A percentile compares a stretch with the other conserved stretches of the same genome.
phyloP scores from a whole-genome alignment of 2,113 vertebrate genomes.

The Myrmecobius fasciatus region DNA sequence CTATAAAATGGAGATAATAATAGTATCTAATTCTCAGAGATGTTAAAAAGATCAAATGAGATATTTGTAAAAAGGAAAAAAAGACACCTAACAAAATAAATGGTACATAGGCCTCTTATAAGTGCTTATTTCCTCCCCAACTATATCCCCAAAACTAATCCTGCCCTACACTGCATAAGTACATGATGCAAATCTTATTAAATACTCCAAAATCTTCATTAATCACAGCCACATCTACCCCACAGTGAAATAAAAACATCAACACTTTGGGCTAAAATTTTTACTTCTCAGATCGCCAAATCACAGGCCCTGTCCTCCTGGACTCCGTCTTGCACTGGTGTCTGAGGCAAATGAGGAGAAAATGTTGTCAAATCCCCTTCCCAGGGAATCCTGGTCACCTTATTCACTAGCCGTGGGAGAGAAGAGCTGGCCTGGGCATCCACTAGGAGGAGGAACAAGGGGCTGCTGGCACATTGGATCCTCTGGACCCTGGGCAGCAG shows the following conservation, averaged over 20 bases:
- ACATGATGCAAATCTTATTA: neutral
- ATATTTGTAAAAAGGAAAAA: neutral
- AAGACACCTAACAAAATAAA: neutral
- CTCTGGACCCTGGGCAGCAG: fast-evolving
- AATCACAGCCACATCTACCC: neutral
- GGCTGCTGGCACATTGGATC: fast-evolving
- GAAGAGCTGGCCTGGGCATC: neutral
- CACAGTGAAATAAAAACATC: neutral
- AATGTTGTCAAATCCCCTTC: neutral
- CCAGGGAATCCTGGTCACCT: too few species aligned
- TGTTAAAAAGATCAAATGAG: neutral
- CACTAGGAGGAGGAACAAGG: neutral
- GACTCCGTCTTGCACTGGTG: neutral
- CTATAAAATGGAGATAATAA: neutral
- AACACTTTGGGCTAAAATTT: neutral
- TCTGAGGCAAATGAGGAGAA: neutral
- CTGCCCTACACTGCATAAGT: neutral
- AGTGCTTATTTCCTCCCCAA: neutral
- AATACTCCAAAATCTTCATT: neutral
- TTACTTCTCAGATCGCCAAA: neutral
- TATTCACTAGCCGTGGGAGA: neutral
- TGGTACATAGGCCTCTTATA: neutral
- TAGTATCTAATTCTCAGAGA: neutral
- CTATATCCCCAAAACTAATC: neutral
- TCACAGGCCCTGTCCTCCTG: neutral